Evolutionary conservation across 2,113 vertebrate species (phyloP).

Genomic region (Melozone crissalis): DNA sequence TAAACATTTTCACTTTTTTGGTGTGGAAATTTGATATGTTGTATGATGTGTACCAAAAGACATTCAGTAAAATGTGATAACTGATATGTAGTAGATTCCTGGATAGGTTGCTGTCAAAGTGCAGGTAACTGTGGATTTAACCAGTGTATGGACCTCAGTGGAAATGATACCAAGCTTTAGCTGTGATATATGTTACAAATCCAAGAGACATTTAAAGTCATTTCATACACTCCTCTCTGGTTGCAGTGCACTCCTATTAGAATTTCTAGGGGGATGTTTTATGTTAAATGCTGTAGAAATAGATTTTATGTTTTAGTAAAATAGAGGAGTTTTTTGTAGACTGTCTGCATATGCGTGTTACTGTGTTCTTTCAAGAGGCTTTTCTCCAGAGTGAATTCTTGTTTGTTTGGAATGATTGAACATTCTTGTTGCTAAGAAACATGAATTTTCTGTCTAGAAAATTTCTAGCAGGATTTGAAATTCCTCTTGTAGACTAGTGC

Average conservation of each 20-base stretch:
- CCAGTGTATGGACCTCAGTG: neutral
- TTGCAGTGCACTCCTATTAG: neutral
- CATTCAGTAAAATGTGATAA: neutral
- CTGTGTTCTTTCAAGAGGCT: neutral
- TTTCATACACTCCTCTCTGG: neutral
- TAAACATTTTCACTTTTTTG: neutral
- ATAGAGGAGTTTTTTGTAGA: neutral
- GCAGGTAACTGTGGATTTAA: neutral
- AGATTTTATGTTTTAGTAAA: neutral
- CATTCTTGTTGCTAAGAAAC: conserved; percentile 18
- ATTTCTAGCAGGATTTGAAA: neutral
- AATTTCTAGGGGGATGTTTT: neutral
- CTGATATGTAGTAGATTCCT: neutral
- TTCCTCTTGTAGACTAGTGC: neutral
- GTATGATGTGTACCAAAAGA: neutral
- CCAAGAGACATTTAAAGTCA: neutral
- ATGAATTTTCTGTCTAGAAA: neutral
- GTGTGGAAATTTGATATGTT: neutral
- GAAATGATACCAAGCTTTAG: neutral
- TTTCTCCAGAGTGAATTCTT: neutral
- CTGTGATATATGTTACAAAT: neutral
- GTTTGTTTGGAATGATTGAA: neutral
- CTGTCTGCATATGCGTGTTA: neutral
- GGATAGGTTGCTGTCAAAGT: neutral
- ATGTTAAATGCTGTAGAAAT: neutral